Evolutionary conservation across 1,140 invertebrate species (phyloP).

Genomic region (Drosophila ercepeae): DNA sequence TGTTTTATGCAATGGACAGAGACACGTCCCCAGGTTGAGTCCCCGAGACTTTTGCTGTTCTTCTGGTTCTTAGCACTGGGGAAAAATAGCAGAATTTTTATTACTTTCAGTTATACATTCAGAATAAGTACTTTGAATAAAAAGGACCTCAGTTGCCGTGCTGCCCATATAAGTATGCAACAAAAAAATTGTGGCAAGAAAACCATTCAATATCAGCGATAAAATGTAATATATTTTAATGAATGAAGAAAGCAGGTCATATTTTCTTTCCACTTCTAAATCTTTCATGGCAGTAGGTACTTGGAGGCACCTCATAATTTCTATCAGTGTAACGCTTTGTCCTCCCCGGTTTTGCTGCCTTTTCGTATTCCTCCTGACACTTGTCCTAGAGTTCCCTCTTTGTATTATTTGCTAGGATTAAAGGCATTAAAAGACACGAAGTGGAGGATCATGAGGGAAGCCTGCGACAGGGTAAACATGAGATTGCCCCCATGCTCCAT

Average conservation of each 20-base stretch:
- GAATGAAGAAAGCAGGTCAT: too few relatives aligned
- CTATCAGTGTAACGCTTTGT: background rate
- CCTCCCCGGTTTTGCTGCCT: constrained; percentile 3
- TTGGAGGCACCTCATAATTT: background rate
- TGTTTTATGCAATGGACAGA: constrained; percentile 70
- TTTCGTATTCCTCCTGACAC: constrained; percentile 49
- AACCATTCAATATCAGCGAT: background rate
- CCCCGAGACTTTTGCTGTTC: constrained; percentile 11
- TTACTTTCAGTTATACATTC: background rate
- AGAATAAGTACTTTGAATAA: background rate
- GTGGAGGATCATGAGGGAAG: constrained; percentile 40
- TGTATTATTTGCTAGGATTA: constrained; percentile 79
- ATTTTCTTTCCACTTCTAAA: too few relatives aligned
- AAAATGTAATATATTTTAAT: background rate
- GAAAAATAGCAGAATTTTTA: background rate
- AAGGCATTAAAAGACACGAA: constrained; percentile 75
- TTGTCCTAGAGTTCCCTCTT: constrained; percentile 64
- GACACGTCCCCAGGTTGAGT: constrained; percentile 43
- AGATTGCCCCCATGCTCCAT: constrained; percentile 23
- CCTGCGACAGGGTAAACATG: constrained; percentile 50
- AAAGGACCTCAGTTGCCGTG: background rate
- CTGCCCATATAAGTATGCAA: background rate
- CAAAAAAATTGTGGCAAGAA: background rate
- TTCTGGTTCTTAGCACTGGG: constrained; percentile 7
- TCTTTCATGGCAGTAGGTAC: too few relatives aligned